These are phyloP conservation scores for Epirrita christyi DNA, from an alignment of 2,888 invertebrate species.

Conservation along the genomic window DNA sequence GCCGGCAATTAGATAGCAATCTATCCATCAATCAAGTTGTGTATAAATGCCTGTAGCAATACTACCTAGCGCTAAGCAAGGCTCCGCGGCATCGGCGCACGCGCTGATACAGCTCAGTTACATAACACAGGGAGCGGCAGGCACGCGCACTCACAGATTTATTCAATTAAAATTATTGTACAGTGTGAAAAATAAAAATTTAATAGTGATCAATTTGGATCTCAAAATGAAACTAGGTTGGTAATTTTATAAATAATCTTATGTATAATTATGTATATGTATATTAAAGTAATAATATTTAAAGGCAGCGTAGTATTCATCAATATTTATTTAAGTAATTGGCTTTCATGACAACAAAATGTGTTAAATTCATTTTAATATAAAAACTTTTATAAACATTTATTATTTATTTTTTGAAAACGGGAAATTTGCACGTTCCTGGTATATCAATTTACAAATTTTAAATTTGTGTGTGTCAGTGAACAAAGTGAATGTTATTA, in stretches of 20 bases:
- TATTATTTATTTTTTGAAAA: too few relatives aligned
- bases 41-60: conserved; percentile 14
- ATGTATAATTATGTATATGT: not conserved
- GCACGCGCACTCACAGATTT: conserved; percentile 41
- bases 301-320: too few relatives aligned
- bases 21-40: conserved; percentile 4
- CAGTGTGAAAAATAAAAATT: conserved; percentile 10
- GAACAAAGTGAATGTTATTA: too few relatives aligned
- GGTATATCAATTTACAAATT: too few relatives aligned
- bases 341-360: too few relatives aligned
- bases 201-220: conserved; percentile 11
- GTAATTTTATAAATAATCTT: conserved; percentile 4
- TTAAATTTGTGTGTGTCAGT: too few relatives aligned
- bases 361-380: not conserved
- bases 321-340: too few relatives aligned
- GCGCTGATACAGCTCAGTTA: conserved; percentile 49
- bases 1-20: conserved; percentile 11
- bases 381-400: too few relatives aligned
- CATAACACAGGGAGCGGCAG: conserved; percentile 55
- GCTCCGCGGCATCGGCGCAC: not conserved
- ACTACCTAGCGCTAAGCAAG: not conserved
- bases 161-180: conserved; percentile 3
- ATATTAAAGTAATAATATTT: not conserved
- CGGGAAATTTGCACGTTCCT: too few relatives aligned
- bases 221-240: conserved; percentile 33